These are phyloP conservation scores for Sigmodon hispidus DNA, from an alignment of 2,113 vertebrate species.

Conservation along the genomic window DNA sequence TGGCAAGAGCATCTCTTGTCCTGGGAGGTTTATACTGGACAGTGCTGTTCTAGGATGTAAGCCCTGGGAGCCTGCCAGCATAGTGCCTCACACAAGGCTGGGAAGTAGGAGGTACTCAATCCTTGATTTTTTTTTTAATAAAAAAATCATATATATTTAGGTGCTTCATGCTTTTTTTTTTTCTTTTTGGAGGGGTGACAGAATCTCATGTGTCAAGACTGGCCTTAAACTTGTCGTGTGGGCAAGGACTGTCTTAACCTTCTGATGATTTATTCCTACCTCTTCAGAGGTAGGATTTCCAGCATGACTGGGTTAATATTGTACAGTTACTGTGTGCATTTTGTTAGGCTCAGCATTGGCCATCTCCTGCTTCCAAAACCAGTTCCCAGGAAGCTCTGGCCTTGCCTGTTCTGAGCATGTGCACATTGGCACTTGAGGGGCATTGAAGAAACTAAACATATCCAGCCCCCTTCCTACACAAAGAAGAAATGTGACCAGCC, in stretches of 20 bases:
- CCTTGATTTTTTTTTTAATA: background rate
- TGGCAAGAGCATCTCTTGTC: background rate
- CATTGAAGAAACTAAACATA: background rate
- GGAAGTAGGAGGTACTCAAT: background rate
- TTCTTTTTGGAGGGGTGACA: background rate
- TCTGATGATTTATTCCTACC: background rate
- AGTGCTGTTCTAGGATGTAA: background rate
- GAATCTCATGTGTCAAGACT: background rate
- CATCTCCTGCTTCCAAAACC: background rate
- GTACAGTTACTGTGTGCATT: background rate
- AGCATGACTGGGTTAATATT: background rate
- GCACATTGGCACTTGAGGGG: background rate
- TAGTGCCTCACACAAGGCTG: background rate
- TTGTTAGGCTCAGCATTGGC: background rate
- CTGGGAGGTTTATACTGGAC: background rate
- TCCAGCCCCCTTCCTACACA: background rate
- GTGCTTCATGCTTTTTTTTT: background rate
- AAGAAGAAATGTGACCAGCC: background rate
- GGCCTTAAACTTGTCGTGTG: background rate
- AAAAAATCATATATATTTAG: background rate
- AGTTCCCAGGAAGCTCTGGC: background rate
- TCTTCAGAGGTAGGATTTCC: background rate
- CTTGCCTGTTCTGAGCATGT: background rate
- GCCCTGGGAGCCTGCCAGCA: background rate
- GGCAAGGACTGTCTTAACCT: too few species aligned